Evolutionary conservation across 2,888 invertebrate genomes (phyloP), one percentile per base, ranked within the genome.

Genomic region (Scaeva pyrastri): DNA sequence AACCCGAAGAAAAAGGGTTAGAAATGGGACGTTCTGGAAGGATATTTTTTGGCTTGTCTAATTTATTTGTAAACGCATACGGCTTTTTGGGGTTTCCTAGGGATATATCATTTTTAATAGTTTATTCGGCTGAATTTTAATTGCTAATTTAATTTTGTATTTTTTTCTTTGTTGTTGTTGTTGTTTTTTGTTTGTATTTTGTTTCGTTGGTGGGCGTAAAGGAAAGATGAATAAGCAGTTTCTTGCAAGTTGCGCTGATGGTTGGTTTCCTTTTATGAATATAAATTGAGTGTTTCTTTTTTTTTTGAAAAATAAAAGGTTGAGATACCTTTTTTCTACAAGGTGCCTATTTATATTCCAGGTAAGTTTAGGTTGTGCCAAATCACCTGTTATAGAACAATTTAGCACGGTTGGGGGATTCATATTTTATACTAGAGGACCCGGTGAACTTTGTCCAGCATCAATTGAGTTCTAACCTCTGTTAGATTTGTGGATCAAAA

Each of bases 121-220:
- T 82, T 82, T 82, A 66, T 82, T 77, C 82, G 82, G 64, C 56
- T 82, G 86, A 86, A 86, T 86, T 86, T 86, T 86, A 86, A 86
- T 86, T 86, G 86, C 86, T 86, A 74, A 86, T 86, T 86, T 82
- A 74, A 78, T 86, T 82, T 82, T 73, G 31, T 31, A 1, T n/a
- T 10, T 43, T 62, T 41, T 66, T 62, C 14, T 19, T 8, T 39
- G 60, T 60, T 55, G 19, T 48, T 14, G 39, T 26, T 31, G n/a
- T 43, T 39, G 23, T 62, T 21, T 52, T 36, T 50, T 14, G 48
- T 45, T 11, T n/a, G n/a, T n/a, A n/a, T n/a, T n/a, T n/a, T n/a
- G n/a, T n/a, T n/a, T n/a, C n/a, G n/a, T 68, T 21, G 7, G 56
- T 3, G 58, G 66, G 81, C 45, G 73, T 36, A 23, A 36, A 21